Evolutionary conservation across 1,140 invertebrate genomes (phyloP).

Genomic region (Cydia splendana): DNA sequence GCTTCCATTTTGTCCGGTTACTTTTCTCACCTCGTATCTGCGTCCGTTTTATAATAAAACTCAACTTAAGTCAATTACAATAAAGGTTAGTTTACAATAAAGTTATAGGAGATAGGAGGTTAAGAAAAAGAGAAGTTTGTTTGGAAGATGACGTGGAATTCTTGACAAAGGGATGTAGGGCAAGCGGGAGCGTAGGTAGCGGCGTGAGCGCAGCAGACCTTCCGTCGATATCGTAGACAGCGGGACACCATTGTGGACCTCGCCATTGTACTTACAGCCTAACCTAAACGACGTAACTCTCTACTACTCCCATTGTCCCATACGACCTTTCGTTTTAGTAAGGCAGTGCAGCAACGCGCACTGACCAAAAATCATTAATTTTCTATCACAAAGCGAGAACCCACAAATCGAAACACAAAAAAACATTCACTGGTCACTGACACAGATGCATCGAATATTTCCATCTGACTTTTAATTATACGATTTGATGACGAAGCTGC

Average conservation of each 20-base stretch:
- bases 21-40: neutral
- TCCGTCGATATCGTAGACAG: conserved; percentile 76
- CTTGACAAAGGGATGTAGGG: conserved; percentile 63
- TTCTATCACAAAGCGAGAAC: conserved; percentile 77
- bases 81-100: neutral
- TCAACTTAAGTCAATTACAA: conserved; percentile 31
- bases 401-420: conserved; percentile 77
- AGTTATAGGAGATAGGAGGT: neutral
- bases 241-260: conserved; percentile 75
- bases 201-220: conserved; percentile 42
- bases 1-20: conserved; percentile 53
- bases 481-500: conserved; percentile 45
- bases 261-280: conserved; percentile 54
- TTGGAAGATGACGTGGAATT: conserved; percentile 65
- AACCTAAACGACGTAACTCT: neutral
- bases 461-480: conserved; percentile 67
- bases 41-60: neutral
- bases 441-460: conserved; percentile 55
- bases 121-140: conserved; percentile 9
- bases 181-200: conserved; percentile 71
- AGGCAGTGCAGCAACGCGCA: conserved; percentile 61
- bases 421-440: conserved; percentile 73
- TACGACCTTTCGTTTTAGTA: neutral
- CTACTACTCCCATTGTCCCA: neutral
- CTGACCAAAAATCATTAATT: conserved; percentile 80